phyloP scores from a whole-genome alignment of 2,888 invertebrate species.

The Sycophila texana region DNA sequence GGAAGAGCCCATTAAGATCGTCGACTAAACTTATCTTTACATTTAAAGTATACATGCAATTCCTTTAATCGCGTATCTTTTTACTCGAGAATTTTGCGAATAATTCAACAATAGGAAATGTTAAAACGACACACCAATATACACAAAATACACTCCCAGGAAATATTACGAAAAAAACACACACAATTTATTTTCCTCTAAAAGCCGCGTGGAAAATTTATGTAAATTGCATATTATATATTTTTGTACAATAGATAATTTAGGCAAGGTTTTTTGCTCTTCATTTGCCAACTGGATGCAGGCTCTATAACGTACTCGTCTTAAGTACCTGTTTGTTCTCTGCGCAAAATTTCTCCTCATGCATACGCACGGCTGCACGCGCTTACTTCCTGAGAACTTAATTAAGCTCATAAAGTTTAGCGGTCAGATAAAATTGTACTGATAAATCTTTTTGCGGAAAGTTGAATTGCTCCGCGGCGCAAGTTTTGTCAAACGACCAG shows the following conservation, averaged over 20 bases:
- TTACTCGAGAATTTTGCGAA: too few relatives aligned
- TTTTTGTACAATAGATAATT: too few relatives aligned
- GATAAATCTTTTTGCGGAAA: background rate
- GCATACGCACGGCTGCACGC: conserved; percentile 4
- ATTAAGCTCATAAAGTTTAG: background rate
- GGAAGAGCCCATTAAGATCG: conserved; percentile 21
- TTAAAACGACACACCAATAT: too few relatives aligned
- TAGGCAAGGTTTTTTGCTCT: background rate
- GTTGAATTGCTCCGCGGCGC: too few relatives aligned
- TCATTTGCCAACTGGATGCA: background rate
- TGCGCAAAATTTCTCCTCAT: conserved; percentile 12
- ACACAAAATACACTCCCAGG: too few relatives aligned
- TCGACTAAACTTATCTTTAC: conserved; percentile 11
- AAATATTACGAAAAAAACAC: too few relatives aligned
- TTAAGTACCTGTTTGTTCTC: background rate
- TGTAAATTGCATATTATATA: too few relatives aligned
- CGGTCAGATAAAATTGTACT: background rate
- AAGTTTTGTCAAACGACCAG: too few relatives aligned
- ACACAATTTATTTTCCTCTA: too few relatives aligned
- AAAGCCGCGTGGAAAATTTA: too few relatives aligned
- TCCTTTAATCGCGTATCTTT: background rate
- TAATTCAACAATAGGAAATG: too few relatives aligned
- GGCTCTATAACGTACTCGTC: background rate
- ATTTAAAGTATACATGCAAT: background rate
- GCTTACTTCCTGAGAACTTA: conserved; percentile 7